Evolutionary conservation across 1,140 invertebrate species (phyloP).

Genomic region (Tetragnatha versicolor): DNA sequence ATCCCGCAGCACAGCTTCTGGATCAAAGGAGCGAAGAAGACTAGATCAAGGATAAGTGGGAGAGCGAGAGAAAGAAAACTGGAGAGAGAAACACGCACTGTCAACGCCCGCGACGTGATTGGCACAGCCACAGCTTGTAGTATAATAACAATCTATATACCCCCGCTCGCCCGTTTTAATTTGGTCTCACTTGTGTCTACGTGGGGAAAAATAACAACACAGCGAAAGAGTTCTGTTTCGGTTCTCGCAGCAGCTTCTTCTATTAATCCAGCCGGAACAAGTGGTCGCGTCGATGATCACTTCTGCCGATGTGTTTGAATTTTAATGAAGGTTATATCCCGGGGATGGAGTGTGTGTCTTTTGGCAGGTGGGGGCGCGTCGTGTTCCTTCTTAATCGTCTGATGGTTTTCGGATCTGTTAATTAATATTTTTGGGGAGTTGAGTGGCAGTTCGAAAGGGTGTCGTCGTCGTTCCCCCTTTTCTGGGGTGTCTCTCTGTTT

Average conservation of each 20-base stretch:
- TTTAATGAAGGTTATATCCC: slow-evolving; percentile 22
- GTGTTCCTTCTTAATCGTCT: too few relatives aligned
- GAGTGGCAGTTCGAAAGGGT: too few relatives aligned
- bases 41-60: slow-evolving; percentile 39
- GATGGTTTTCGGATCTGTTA: too few relatives aligned
- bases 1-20: slow-evolving; percentile 14
- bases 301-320: slow-evolving; percentile 13
- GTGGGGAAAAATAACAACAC: not conserved
- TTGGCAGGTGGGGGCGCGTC: not conserved
- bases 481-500: too few relatives aligned
- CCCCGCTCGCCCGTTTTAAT: slow-evolving; percentile 10
- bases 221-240: slow-evolving; percentile 7
- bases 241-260: too few relatives aligned
- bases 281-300: not conserved
- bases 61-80: not conserved
- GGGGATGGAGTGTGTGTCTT: not conserved
- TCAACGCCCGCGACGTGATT: slow-evolving; percentile 39
- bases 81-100: slow-evolving; percentile 3
- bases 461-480: not conserved
- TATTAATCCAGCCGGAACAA: too few relatives aligned
- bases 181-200: slow-evolving; percentile 41
- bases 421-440: too few relatives aligned
- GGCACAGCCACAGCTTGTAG: slow-evolving; percentile 27
- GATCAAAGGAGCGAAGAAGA: slow-evolving; percentile 38
- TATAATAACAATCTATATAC: not conserved